Conservation (phyloP, 2,888 invertebrate genomes). For the Pantelozetes paolii region DNA sequence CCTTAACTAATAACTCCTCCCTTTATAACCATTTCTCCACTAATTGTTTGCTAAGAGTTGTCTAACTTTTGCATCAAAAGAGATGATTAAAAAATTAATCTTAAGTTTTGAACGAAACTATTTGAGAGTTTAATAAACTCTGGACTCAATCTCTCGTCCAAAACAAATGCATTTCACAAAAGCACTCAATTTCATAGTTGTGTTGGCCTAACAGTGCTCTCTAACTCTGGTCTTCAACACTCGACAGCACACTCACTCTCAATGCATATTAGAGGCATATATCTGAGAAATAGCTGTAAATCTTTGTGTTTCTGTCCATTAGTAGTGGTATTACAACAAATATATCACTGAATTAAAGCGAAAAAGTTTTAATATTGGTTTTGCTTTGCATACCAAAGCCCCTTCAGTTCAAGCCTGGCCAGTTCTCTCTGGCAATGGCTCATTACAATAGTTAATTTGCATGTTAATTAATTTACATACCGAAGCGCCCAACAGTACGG, state of each 20-base stretch:
- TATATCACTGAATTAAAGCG: neutral
- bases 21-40: constrained; percentile 29
- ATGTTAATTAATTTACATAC: constrained; percentile 38
- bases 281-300: constrained; percentile 14
- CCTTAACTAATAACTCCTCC: constrained; percentile 36
- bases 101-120: neutral
- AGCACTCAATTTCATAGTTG: neutral
- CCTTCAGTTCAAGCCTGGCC: constrained; percentile 12
- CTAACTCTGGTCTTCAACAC: neutral
- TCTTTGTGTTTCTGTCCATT: constrained; percentile 36
- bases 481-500: constrained; percentile 21
- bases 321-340: constrained; percentile 3
- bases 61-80: neutral
- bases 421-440: constrained; percentile 13
- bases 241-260: neutral
- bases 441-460: constrained; percentile 37
- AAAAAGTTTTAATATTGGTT: constrained; percentile 26
- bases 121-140: constrained; percentile 28
- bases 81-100: constrained; percentile 30
- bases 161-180: neutral
- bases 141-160: neutral
- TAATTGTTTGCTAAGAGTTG: constrained; percentile 20
- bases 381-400: constrained; percentile 33
- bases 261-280: neutral
- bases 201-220: neutral